Evolutionary conservation across 2,797 vertebrate species (phyloP).

Genomic region (Cryptoblepharus egeriae): DNA sequence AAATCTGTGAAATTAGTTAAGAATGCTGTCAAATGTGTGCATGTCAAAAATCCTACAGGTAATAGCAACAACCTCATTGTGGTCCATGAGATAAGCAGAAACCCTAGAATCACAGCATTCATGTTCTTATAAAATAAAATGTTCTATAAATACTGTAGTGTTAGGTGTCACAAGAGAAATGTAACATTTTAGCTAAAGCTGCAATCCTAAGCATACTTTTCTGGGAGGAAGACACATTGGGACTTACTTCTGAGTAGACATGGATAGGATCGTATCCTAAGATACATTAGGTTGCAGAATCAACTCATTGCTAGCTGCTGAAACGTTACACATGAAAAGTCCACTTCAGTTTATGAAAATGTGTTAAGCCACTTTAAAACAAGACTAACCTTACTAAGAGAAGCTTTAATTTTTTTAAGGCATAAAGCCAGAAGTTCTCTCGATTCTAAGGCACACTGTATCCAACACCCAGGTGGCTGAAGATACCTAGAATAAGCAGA

Average conservation of each 20-base stretch:
- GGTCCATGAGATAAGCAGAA: too few species aligned
- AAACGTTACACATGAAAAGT: background rate
- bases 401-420: slow-evolving; percentile 93
- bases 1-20: too few species aligned
- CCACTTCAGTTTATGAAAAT: background rate
- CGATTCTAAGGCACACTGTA: slow-evolving; percentile 93
- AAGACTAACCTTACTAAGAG: slow-evolving; percentile 87
- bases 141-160: too few species aligned
- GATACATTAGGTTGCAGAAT: background rate
- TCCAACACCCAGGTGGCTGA: slow-evolving; percentile 92
- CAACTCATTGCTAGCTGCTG: background rate
- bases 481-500: slow-evolving; percentile 84
- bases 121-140: too few species aligned
- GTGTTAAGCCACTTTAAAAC: background rate
- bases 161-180: background rate
- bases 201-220: too few species aligned
- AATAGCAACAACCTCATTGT: too few species aligned
- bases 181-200: background rate
- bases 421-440: slow-evolving; percentile 93
- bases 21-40: too few species aligned
- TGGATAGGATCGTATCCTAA: too few species aligned
- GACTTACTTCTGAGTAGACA: too few species aligned
- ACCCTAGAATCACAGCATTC: too few species aligned
- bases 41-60: too few species aligned
- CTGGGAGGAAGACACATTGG: too few species aligned